Conservation (phyloP, 2,888 invertebrate species). For the Melitaea athalia region DNA sequence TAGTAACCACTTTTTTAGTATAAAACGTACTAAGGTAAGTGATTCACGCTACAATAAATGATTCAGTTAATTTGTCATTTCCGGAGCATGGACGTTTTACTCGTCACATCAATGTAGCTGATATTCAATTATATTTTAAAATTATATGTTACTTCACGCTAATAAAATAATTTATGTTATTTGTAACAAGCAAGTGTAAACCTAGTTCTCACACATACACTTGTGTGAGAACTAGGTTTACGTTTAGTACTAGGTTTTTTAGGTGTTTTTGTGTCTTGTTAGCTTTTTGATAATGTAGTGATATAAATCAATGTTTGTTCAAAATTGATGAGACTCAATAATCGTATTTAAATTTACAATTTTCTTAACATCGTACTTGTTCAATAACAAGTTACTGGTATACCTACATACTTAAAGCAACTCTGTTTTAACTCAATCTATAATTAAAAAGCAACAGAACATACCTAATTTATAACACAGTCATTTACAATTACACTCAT, state of each 20-base stretch:
- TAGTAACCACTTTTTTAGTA: too few relatives aligned
- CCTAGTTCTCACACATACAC: too few relatives aligned
- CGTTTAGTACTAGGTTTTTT: too few relatives aligned
- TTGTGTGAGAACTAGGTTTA: too few relatives aligned
- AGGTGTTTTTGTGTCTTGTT: too few relatives aligned
- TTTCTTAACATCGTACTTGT: background rate
- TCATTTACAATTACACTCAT: background rate
- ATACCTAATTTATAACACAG: background rate
- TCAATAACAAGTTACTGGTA: background rate
- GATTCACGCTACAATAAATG: background rate
- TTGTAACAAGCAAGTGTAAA: background rate
- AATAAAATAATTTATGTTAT: background rate
- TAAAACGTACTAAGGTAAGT: background rate
- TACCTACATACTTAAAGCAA: background rate
- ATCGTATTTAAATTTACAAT: background rate
- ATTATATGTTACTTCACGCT: background rate
- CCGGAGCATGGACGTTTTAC: background rate
- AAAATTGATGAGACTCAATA: background rate
- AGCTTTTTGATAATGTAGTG: too few relatives aligned
- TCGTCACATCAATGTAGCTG: background rate
- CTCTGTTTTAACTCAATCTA: background rate
- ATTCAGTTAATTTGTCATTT: background rate
- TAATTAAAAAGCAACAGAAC: background rate
- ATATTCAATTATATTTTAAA: background rate
- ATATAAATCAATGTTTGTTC: too few relatives aligned